A percentile compares a stretch with the other conserved stretches of the same genome.
Evolutionary conservation across 2,113 vertebrate genomes (phyloP).

Genomic region (Andinoacara biseriatus): DNA sequence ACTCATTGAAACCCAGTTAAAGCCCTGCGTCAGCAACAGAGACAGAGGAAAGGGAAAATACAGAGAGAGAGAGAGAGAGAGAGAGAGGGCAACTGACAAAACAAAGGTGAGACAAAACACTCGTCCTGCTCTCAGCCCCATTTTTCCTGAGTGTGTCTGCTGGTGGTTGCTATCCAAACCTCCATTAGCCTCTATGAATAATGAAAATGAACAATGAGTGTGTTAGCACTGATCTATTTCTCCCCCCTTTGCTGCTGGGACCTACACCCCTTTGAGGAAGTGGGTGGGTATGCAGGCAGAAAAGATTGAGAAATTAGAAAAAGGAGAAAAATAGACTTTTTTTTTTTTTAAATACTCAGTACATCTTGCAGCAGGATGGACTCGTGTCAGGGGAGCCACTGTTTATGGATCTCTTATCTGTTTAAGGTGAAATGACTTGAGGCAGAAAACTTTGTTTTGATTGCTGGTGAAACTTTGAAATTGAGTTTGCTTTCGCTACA

Average conservation of each 20-base stretch:
- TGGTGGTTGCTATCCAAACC: slow-evolving; percentile 60
- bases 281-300: slow-evolving; percentile 22
- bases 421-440: slow-evolving; percentile 29
- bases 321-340: slow-evolving; percentile 33
- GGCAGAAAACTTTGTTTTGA: slow-evolving; percentile 16
- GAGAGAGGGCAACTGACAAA: slow-evolving; percentile 47
- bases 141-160: slow-evolving; percentile 54
- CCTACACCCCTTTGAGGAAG: slow-evolving; percentile 37
- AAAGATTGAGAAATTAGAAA: slow-evolving; percentile 32
- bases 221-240: slow-evolving; percentile 49
- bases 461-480: slow-evolving; percentile 38
- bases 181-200: slow-evolving; percentile 76
- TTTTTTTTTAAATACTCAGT: slow-evolving; percentile 13
- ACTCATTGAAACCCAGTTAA: slow-evolving; percentile 65
- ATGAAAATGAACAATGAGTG: slow-evolving; percentile 66
- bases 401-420: slow-evolving; percentile 50
- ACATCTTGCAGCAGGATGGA: slow-evolving; percentile 27
- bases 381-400: slow-evolving; percentile 32
- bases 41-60: slow-evolving; percentile 11
- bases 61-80: background rate
- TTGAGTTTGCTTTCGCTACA: background rate
- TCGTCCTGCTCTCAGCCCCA: slow-evolving; percentile 45
- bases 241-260: slow-evolving; percentile 22
- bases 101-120: slow-evolving; percentile 62
- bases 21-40: slow-evolving; percentile 65